phyloP scores from a whole-genome alignment of 2,888 invertebrate genomes.

The Leucoptera coffeella region DNA sequence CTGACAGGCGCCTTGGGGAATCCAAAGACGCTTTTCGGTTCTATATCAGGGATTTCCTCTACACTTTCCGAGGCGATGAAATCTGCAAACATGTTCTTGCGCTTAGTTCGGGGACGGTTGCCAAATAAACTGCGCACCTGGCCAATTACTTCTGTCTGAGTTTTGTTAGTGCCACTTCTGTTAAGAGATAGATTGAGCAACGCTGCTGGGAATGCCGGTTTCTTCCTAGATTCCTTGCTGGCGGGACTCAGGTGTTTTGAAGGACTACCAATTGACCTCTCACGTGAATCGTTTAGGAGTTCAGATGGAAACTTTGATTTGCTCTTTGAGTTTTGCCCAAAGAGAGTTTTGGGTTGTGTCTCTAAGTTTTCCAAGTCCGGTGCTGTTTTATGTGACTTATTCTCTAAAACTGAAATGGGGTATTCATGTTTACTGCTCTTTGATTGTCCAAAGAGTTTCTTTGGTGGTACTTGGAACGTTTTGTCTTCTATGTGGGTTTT shows the following conservation, averaged over 20 bases:
- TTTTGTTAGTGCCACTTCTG: constrained; percentile 19
- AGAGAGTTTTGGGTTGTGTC: background rate
- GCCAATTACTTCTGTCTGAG: constrained; percentile 12
- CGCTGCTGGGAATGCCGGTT: constrained; percentile 18
- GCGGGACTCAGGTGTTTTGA: background rate
- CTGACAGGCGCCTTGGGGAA: constrained; percentile 1
- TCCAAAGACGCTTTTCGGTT: background rate
- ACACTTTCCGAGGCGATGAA: constrained; percentile 33
- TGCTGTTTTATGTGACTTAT: background rate
- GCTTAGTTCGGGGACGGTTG: constrained; percentile 15
- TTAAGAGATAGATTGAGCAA: constrained; percentile 21
- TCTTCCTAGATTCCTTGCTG: background rate
- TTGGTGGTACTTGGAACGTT: constrained; percentile 10
- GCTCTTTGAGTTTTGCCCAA: background rate
- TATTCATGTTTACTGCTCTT: constrained; percentile 15
- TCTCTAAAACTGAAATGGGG: too few relatives aligned
- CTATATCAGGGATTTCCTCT: constrained; percentile 26
- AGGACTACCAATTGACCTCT: background rate
- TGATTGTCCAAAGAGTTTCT: constrained; percentile 4
- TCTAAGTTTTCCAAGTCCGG: background rate
- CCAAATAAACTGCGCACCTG: constrained; percentile 24
- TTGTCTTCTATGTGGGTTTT: constrained; percentile 15
- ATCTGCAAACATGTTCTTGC: constrained; percentile 30
- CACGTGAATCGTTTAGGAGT: background rate
- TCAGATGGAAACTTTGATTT: background rate